Evolutionary conservation across 2,888 invertebrate genomes (phyloP), one percentile per base, ranked within the genome.

Genomic region (Agrenia bidenticulata): DNA sequence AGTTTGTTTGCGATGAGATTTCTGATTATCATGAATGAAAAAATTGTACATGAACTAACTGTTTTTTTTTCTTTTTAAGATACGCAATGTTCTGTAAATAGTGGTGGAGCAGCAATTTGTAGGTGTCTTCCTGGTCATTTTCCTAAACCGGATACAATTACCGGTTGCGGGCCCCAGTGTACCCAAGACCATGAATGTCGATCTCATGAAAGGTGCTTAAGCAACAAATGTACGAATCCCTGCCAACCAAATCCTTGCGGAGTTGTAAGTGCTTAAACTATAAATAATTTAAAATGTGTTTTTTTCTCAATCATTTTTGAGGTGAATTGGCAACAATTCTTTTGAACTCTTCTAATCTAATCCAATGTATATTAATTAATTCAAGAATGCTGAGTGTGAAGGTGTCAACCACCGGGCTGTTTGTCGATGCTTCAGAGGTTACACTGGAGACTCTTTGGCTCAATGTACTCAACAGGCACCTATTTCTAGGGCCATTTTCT

Each of bases 141-240:
- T 63, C 78, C 78, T 19, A 77, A 78, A 63, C 78, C 77, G 17
- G 77, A 78, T 56, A 78, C 78, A 13, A 77, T 78, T 61, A 77
- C 76, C 41, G 78, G 78, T 17, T 78, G 78, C 64, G 77, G 77
- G 37, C 77, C 75, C 17, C 77, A 78, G 63, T 78, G 78, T 64
- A 60, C 63, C 13, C 67, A 73, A 58, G 74, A 76, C 60, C 65
- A 68, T 17, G 74, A 74, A 23, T 74, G 74, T 64, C 66, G 72
- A 17, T 65, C 67, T 26, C 70, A 72, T 26, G 72, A 75, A 26
- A 68, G 68, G 49, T 75, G 76, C 49, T 67, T 63, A 39, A 56
- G 56, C 5, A 71, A 69, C 57, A 66, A 71, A 63, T 76, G 76
- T 49, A 63, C 61, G 9, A 57, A 70, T 5, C 61, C 75, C 9